Evolutionary conservation across 2,888 invertebrate species (phyloP).

Genomic region (Ichneumoninae sp.): DNA sequence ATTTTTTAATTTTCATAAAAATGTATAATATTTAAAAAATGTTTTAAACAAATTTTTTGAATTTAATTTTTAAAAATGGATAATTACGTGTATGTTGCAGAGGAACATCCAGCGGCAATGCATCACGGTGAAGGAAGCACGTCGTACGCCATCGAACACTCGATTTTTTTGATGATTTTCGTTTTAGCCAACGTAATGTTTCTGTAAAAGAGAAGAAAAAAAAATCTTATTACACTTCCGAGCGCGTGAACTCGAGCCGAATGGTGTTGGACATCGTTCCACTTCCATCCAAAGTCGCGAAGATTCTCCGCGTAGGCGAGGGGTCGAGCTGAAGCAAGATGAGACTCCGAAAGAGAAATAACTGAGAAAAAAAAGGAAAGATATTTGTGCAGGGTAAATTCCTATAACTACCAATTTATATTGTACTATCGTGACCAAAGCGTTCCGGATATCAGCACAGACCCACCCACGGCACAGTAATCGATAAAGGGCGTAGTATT

Average conservation of each 20-base stretch:
- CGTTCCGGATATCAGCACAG: slow-evolving; percentile 74
- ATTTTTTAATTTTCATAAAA: neutral
- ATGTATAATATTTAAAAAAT: neutral
- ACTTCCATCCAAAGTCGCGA: slow-evolving; percentile 13
- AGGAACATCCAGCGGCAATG: slow-evolving; percentile 95
- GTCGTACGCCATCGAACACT: slow-evolving; percentile 77
- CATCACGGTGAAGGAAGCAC: slow-evolving; percentile 89
- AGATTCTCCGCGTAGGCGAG: slow-evolving; percentile 11
- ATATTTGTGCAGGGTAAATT: slow-evolving; percentile 76
- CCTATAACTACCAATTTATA: slow-evolving; percentile 72
- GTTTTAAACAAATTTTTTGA: no score
- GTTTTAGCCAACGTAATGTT: slow-evolving; percentile 76
- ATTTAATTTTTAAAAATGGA: neutral
- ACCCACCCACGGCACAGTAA: slow-evolving; percentile 74
- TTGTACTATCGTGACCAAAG: slow-evolving; percentile 78
- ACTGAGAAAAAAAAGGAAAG: slow-evolving; percentile 17
- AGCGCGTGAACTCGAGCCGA: slow-evolving; percentile 16
- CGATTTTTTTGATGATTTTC: slow-evolving; percentile 78
- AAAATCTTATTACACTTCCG: slow-evolving; percentile 32
- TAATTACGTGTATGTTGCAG: slow-evolving; percentile 84
- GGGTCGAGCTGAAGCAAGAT: slow-evolving; percentile 16
- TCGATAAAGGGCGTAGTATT: slow-evolving; percentile 79
- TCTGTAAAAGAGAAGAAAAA: slow-evolving; percentile 72
- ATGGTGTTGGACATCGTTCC: slow-evolving; percentile 12
- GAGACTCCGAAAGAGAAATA: slow-evolving; percentile 21